phyloP scores from a whole-genome alignment of 2,113 vertebrate genomes.

The Atrichornis clamosus region DNA sequence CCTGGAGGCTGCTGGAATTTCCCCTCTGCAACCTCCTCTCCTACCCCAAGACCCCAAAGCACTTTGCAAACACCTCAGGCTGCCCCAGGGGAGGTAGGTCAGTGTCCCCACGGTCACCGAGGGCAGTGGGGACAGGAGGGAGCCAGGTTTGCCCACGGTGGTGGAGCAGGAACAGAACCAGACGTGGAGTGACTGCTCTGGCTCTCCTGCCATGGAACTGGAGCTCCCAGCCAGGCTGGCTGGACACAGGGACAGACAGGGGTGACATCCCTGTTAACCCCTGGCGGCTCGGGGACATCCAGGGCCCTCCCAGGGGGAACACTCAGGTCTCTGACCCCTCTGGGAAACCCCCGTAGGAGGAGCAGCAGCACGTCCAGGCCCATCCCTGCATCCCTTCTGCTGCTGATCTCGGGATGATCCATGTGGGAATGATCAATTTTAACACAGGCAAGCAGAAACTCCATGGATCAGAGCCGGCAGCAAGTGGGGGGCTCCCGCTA shows the following conservation, averaged over 20 bases:
- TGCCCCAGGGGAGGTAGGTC: slow-evolving; percentile 26
- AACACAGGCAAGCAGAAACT: not conserved
- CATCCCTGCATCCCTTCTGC: accelerated
- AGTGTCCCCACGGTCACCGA: not conserved
- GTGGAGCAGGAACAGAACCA: accelerated
- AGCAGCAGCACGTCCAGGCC: not conserved
- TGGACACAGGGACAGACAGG: accelerated
- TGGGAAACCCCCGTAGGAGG: not conserved
- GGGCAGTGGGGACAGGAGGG: not conserved
- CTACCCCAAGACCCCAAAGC: not conserved
- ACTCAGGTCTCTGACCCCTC: not conserved
- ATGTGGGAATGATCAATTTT: accelerated
- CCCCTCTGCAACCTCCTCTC: not conserved
- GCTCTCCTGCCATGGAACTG: accelerated
- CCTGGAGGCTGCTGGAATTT: not conserved
- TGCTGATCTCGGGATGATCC: accelerated
- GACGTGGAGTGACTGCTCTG: accelerated
- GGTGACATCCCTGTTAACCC: not conserved
- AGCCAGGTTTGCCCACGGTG: not conserved
- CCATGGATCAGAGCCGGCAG: not conserved
- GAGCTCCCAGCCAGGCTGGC: not conserved
- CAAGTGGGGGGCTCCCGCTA: not conserved
- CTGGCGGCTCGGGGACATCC: not conserved
- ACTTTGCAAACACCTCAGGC: not conserved
- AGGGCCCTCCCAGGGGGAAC: not conserved